Conservation (phyloP, 2,113 vertebrate species). For the Limanda limanda region DNA sequence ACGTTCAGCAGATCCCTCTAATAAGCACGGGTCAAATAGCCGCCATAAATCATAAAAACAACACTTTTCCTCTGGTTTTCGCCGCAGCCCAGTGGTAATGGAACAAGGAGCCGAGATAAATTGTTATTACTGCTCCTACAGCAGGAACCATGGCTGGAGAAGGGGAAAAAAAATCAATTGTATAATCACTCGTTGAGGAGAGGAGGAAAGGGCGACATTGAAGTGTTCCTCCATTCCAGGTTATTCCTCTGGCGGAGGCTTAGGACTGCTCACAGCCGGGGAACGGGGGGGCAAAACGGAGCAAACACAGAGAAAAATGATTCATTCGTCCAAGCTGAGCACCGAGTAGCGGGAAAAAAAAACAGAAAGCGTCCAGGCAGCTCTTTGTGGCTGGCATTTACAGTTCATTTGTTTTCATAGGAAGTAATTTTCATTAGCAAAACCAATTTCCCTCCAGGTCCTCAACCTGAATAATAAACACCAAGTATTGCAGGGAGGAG, state of each 20-base stretch:
- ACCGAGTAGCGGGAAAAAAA: constrained; percentile 33
- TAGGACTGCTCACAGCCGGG: constrained; percentile 30
- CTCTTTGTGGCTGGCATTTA: constrained; percentile 61
- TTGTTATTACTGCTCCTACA: constrained; percentile 82
- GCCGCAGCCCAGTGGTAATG: constrained; percentile 75
- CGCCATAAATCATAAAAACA: constrained; percentile 82
- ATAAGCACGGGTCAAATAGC: constrained; percentile 82
- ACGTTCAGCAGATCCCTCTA: constrained; percentile 74
- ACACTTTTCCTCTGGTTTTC: constrained; percentile 77
- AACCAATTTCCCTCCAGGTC: constrained; percentile 69
- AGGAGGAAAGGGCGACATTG: constrained; percentile 77
- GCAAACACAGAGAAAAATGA: constrained; percentile 55
- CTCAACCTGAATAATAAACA: constrained; percentile 70
- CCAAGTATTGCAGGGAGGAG: constrained; percentile 37
- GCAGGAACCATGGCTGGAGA: constrained; percentile 59
- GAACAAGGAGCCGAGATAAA: constrained; percentile 83
- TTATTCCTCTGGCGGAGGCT: constrained; percentile 72
- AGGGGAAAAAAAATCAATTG: constrained; percentile 77
- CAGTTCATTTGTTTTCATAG: constrained; percentile 68
- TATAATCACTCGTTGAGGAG: constrained; percentile 80
- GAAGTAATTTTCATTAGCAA: constrained; percentile 77
- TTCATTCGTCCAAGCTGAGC: constrained; percentile 61
- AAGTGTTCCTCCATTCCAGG: constrained; percentile 76
- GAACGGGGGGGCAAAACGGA: constrained; percentile 47
- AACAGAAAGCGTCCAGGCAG: constrained; percentile 25